These are phyloP conservation scores for Poeciliopsis prolifica DNA, from an alignment of 2,113 vertebrate genomes.

Conservation along the genomic window DNA sequence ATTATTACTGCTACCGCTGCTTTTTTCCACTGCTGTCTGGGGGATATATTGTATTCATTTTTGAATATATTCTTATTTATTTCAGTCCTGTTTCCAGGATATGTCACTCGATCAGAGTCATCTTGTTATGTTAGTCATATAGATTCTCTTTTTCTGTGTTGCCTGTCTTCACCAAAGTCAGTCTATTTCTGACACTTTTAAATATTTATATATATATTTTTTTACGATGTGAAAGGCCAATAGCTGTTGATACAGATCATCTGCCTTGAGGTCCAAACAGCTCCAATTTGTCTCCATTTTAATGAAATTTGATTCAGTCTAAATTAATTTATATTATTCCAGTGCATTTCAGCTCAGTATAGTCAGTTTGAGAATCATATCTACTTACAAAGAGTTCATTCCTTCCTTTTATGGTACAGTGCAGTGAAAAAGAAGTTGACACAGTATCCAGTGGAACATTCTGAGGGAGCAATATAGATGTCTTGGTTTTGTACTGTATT, in stretches of 20 bases:
- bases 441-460: not conserved
- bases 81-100: not conserved
- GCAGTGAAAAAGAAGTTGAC: not conserved
- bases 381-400: not conserved
- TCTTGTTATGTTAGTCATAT: not conserved
- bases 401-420: not conserved
- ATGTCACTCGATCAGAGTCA: not conserved
- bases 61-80: conserved; percentile 9
- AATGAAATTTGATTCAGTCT: not conserved
- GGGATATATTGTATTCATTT: not conserved
- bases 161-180: not conserved
- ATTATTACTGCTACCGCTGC: not conserved
- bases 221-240: not conserved
- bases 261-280: not conserved
- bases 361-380: not conserved
- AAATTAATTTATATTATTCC: not conserved
- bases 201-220: not conserved
- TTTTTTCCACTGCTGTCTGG: not conserved
- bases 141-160: not conserved
- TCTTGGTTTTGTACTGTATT: no score
- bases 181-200: not conserved
- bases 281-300: not conserved
- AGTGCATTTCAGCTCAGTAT: not conserved
- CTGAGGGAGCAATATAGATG: not conserved
- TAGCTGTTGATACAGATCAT: not conserved